Base-by-base conservation (phyloP, 2,113 vertebrate species). In the Maccullochella peelii region DNA sequence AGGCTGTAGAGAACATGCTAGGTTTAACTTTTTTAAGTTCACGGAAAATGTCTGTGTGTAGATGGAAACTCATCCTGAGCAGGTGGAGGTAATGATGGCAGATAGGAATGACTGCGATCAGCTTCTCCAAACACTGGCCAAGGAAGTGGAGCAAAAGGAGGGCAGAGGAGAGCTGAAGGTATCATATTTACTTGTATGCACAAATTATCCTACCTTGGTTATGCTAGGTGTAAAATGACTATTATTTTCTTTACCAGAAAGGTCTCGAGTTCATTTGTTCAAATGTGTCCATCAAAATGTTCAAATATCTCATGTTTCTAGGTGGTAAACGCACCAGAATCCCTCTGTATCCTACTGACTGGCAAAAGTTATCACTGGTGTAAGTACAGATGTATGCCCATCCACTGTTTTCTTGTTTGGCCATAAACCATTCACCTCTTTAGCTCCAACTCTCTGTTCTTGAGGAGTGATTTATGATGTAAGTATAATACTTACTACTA, bases 301-400 rank as follows among this genome's bases (percentile, higher is more conserved):
- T 76, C 16, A 79, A 86, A 82, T 54, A 40, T 84, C 20, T 88
- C 27, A 20, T 82, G 47, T 91, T 79, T 40, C 42, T 71, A 95
- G 94, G 92, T 95, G 71, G 67, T 92, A 54, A 83, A 80, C 7
- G 67, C 86, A 76, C 90, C 93, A 58, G 89, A 91, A 52, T 88
- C 85, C 30, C 83, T 92, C 66, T 88, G 91, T 82, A 70, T n/a
- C 49, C 87, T 70, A 18, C 66, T 94, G 71, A 49, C 82, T 25
- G 62, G 71, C 47, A 93, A 88, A 87, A 92, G 92, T 88, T 95
- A 94, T 84, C 90, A 94, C 68, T 94, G 94, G 93, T 95, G 94
- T 95, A 90, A 95, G 94, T 95, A 93, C 55, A 44, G 27, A 6
- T 38, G 11, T n/a, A 49, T 27, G 2, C 16, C 12, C 14, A 44